A percentile compares a stretch with the other conserved stretches of the same genome.
Conservation (phyloP, 2,113 vertebrate species). For the Protobothrops mucrosquamatus region DNA sequence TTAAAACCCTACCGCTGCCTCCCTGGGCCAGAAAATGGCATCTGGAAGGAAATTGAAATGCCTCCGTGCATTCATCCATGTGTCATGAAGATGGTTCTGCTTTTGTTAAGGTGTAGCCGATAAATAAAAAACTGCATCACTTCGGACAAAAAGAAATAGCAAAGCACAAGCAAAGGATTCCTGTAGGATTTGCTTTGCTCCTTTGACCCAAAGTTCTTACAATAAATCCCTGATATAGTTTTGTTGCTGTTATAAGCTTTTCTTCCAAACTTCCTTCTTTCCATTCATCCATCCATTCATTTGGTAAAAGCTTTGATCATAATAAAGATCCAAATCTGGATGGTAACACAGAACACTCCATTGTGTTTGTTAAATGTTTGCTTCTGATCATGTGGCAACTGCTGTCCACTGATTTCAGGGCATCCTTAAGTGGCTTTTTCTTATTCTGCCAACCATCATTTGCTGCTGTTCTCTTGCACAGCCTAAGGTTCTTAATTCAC, state of each 20-base stretch:
- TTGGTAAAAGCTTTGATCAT: not conserved
- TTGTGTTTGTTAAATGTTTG: not conserved
- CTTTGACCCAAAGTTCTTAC: not conserved
- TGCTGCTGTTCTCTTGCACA: not conserved
- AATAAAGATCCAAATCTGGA: not conserved
- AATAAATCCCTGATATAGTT: not conserved
- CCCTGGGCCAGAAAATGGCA: not conserved
- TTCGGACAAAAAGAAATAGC: not conserved
- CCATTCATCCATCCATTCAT: not conserved
- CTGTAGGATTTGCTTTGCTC: accelerated
- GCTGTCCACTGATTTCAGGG: not conserved
- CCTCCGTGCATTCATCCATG: constrained; percentile 45
- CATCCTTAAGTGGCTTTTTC: not conserved
- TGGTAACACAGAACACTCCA: not conserved
- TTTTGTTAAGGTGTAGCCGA: not conserved
- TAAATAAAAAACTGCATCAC: not conserved
- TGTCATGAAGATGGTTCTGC: constrained; percentile 8
- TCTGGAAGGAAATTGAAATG: constrained; percentile 25
- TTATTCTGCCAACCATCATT: not conserved
- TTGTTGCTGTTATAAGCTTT: not conserved
- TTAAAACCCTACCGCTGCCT: not conserved
- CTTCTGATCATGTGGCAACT: not conserved
- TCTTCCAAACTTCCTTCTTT: not conserved
- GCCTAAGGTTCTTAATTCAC: not conserved
- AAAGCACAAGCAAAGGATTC: not conserved